phyloP scores from a whole-genome alignment of 2,113 vertebrate genomes.

The Rostratula benghalensis region DNA sequence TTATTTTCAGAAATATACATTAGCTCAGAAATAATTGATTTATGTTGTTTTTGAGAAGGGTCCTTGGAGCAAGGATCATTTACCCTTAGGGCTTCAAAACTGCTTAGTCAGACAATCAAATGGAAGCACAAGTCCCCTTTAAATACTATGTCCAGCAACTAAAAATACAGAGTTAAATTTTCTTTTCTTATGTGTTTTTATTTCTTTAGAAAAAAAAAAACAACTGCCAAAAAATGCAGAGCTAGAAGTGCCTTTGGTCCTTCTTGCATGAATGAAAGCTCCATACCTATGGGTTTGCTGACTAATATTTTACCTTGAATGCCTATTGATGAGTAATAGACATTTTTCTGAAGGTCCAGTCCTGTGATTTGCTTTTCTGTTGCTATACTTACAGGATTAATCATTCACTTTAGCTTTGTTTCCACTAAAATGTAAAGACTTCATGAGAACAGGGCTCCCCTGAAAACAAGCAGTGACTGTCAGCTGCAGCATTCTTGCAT shows the following conservation, averaged over 20 bases:
- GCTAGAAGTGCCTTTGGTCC: not conserved
- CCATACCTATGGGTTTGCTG: not conserved
- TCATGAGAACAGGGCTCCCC: not conserved
- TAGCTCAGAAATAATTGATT: constrained; percentile 2
- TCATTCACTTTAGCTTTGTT: not conserved
- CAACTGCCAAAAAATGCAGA: rapidly evolving
- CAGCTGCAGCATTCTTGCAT: rapidly evolving
- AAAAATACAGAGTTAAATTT: not conserved
- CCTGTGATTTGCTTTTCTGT: not conserved
- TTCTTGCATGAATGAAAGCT: not conserved
- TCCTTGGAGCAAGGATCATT: not conserved
- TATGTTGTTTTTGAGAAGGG: not conserved
- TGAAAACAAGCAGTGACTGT: not conserved
- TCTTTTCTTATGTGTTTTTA: not conserved
- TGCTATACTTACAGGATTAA: not conserved
- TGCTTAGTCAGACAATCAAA: not conserved
- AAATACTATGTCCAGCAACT: not conserved
- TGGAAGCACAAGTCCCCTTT: not conserved
- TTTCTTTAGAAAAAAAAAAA: not conserved
- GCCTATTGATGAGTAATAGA: not conserved
- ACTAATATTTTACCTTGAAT: not conserved
- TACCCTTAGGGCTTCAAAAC: not conserved
- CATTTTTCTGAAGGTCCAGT: not conserved
- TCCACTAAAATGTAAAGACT: not conserved
- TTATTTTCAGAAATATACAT: not conserved